phyloP scores from a whole-genome alignment of 2,113 vertebrate species.

The Rhombomys opimus region DNA sequence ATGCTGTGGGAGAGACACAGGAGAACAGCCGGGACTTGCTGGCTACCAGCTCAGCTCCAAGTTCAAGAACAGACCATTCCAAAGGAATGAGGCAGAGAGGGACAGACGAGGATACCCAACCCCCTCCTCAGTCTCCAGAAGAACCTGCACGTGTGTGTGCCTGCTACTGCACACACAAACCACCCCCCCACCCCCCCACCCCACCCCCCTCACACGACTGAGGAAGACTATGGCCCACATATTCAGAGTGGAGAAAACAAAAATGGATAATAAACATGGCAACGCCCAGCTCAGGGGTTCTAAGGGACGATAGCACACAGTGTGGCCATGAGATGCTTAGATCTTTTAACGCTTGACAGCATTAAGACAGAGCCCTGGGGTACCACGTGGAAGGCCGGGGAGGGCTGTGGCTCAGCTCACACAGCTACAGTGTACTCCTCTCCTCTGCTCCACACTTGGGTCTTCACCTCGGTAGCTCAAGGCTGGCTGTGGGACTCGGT shows the following conservation, averaged over 20 bases:
- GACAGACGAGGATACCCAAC: not conserved
- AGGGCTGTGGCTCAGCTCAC: not conserved
- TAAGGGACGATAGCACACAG: not conserved
- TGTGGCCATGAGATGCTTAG: not conserved
- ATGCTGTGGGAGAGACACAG: not conserved
- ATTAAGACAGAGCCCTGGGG: not conserved
- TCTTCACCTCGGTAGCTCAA: rapidly evolving
- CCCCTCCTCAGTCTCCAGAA: not conserved
- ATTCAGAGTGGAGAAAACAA: not conserved
- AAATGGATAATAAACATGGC: not conserved
- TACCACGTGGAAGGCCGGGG: not conserved
- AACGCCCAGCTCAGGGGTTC: not conserved
- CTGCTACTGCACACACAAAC: not conserved
- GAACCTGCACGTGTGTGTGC: not conserved
- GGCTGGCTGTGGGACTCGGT: not conserved
- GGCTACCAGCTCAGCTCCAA: not conserved
- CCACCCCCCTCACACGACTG: no score
- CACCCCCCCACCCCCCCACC: no score
- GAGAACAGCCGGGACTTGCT: not conserved
- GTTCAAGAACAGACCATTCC: not conserved
- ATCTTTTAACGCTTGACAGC: not conserved
- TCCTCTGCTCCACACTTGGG: not conserved
- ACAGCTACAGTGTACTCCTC: no score
- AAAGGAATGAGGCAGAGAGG: not conserved
- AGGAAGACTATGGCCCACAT: not conserved